Evolutionary conservation across 2,888 invertebrate species (phyloP), one percentile per base, ranked within the genome.

Genomic region (Brenthis daphne): DNA sequence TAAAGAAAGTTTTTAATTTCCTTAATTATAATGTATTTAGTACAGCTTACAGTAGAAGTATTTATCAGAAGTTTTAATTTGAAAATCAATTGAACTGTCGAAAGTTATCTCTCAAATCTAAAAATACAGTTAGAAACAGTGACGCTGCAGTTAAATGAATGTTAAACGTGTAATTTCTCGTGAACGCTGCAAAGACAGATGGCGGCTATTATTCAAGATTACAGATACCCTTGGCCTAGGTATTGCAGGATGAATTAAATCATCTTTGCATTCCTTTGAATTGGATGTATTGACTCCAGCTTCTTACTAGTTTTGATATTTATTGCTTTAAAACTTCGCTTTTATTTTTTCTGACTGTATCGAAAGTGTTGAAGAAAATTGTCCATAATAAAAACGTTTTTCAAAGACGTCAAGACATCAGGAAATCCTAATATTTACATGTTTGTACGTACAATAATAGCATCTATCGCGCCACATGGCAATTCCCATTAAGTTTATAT

Each of bases 401-500:
- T 11, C 2, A 43, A 43, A 43, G 37, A 43, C 11, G 11, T 8
- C 8, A 43, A 16, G 50, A 29, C 24, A n/a, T 29, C 12, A 50
- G n/a, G 51, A 53, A 53, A 16, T 16, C 14, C 8, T 47, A 50
- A 24, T 66, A 64, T 70, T 60, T 68, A 65, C 67, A 61, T 65
- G 37, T 43, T 43, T 11, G 8, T 50, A 70, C 65, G 56, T 55
- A 43, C 11, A 60, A 69, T 57, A 43, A 54, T 66, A 73, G 67
- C 73, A 65, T 74, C 70, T 71, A 77, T 78, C 77, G 73, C 74
- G 77, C 73, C 79, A 84, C 79, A 82, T 80, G 83, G 80, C 87
- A 88, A 89, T 87, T 85, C 87, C 87, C 83, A 88, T 88, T 88
- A 88, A 86, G 87, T 88, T 89, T 81, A 85, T 88, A 88, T 87